These are phyloP conservation scores for Iphiclides podalirius DNA, from an alignment of 2,888 invertebrate species.

Conservation along the genomic window DNA sequence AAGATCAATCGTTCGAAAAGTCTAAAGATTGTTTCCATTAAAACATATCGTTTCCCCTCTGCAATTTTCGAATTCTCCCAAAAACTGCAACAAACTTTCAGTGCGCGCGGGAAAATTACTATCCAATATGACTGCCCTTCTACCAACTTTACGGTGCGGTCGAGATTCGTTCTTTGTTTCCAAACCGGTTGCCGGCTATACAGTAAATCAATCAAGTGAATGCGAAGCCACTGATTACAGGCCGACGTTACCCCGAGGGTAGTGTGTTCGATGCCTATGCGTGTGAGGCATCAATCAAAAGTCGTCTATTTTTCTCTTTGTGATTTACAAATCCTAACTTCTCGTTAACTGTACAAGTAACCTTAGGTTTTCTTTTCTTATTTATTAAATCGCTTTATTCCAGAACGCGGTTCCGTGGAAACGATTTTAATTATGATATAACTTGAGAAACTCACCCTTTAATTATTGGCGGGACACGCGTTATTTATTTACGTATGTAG, in stretches of 20 bases:
- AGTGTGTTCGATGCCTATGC: conserved; percentile 31
- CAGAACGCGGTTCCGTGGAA: not conserved
- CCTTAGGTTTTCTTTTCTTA: conserved; percentile 3
- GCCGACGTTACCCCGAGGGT: conserved; percentile 34
- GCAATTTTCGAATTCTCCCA: conserved; percentile 28
- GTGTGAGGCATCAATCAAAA: conserved; percentile 57
- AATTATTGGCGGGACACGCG: no score
- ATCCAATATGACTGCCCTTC: conserved; percentile 17
- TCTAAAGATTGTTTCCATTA: conserved; percentile 28
- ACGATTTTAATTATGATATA: not conserved
- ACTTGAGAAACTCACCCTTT: not conserved
- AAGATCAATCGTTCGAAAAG: conserved; percentile 20
- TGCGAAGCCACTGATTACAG: conserved; percentile 38
- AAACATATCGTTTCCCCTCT: conserved; percentile 23
- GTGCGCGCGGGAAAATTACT: conserved; percentile 22
- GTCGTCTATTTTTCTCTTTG: conserved; percentile 48
- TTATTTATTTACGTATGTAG: no score
- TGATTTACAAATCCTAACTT: conserved; percentile 30
- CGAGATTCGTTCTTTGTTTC: conserved; percentile 18
- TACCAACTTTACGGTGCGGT: conserved; percentile 14
- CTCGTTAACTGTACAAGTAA: conserved; percentile 26
- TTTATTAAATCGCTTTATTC: conserved; percentile 1
- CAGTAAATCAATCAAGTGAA: conserved; percentile 47
- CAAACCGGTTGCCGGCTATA: conserved; percentile 16
- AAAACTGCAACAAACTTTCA: conserved; percentile 22